These are phyloP conservation scores for Drosophila prostipennis DNA, from an alignment of 2,888 invertebrate species.

Conservation along the genomic window DNA sequence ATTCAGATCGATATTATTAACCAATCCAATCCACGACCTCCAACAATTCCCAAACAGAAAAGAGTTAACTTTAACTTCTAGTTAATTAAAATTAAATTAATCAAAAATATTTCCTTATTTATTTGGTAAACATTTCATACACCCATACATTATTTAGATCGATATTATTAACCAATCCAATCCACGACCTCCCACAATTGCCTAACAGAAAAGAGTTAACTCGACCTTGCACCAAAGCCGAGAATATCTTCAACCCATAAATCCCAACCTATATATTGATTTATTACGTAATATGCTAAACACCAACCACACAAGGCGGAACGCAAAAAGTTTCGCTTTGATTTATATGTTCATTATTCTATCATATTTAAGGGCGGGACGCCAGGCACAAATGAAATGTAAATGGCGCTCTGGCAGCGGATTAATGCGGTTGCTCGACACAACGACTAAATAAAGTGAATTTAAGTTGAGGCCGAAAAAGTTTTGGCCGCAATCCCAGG, in stretches of 20 bases:
- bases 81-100: no score
- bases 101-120: not conserved
- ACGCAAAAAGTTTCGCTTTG: conserved; percentile 50
- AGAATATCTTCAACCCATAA: conserved; percentile 6
- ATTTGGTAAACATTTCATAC: no score
- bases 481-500: conserved; percentile 58
- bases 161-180: not conserved
- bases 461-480: conserved; percentile 60
- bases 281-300: conserved; percentile 47
- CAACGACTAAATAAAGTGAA: conserved; percentile 36
- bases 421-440: conserved; percentile 51
- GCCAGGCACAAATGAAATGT: conserved; percentile 60
- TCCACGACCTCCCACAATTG: not conserved
- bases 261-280: conserved; percentile 39
- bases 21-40: no score
- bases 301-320: conserved; percentile 32
- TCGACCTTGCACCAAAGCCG: not conserved
- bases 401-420: conserved; percentile 52
- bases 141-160: no score
- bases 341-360: conserved; percentile 68
- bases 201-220: conserved; percentile 13
- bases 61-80: no score
- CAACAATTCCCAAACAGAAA: no score
- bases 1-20: no score
- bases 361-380: conserved; percentile 36